Conservation (phyloP, 2,113 vertebrate species). For the Dicaeum eximium region DNA sequence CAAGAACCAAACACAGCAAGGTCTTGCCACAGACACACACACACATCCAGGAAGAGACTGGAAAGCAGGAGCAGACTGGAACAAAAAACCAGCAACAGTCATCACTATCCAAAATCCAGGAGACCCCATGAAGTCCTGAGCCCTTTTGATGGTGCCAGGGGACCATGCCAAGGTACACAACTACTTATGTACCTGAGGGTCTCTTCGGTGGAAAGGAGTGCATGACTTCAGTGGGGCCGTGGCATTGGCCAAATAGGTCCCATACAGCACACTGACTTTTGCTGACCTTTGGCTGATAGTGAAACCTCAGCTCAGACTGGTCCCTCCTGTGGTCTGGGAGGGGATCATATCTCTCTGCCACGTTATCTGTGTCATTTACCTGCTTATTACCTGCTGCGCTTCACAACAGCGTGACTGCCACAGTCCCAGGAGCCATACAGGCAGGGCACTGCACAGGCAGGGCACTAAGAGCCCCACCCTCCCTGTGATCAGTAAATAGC, state of each 20-base stretch:
- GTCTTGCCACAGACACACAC: neutral
- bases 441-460: neutral
- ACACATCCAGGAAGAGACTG: neutral
- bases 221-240: neutral
- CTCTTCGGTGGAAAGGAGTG: neutral
- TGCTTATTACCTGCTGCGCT: neutral
- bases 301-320: neutral
- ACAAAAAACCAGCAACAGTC: neutral
- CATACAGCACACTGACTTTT: neutral
- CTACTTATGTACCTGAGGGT: neutral
- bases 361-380: neutral
- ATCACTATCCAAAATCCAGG: neutral
- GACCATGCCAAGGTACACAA: neutral
- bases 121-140: neutral
- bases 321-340: no score
- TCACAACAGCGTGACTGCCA: neutral
- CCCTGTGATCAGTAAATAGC: neutral
- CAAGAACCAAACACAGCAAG: neutral
- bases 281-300: neutral
- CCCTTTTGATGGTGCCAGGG: neutral
- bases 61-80: neutral
- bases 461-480: neutral
- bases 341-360: neutral
- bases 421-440: neutral
- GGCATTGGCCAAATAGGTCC: neutral